phyloP scores from a whole-genome alignment of 2,113 vertebrate genomes.

The Thalassarche chlororhynchos region DNA sequence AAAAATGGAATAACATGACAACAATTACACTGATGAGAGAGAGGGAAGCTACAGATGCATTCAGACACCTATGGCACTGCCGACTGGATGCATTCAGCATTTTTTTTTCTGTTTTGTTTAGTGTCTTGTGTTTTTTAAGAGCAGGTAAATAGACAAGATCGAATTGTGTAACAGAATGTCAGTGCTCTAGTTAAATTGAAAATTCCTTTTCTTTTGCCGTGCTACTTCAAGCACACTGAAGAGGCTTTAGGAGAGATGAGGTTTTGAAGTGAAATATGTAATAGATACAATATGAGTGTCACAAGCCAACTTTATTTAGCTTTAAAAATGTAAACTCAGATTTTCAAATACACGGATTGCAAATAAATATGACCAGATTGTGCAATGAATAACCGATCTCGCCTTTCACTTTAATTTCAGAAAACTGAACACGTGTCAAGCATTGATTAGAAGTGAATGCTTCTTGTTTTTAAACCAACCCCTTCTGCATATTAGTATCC shows the following conservation, averaged over 20 bases:
- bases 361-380: slow-evolving; percentile 48
- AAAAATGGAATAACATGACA: slow-evolving; percentile 86
- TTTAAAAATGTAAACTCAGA: slow-evolving; percentile 77
- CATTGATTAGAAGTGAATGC: neutral
- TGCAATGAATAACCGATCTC: neutral
- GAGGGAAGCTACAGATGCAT: slow-evolving; percentile 78
- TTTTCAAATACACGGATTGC: slow-evolving; percentile 61
- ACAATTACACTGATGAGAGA: slow-evolving; percentile 85
- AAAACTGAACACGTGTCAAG: slow-evolving; percentile 8
- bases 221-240: slow-evolving; percentile 82
- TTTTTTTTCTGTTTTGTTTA: slow-evolving; percentile 62
- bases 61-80: slow-evolving; percentile 80
- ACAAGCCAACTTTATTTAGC: slow-evolving; percentile 80
- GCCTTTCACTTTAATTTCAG: slow-evolving; percentile 19
- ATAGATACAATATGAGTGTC: slow-evolving; percentile 82
- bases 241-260: slow-evolving; percentile 84
- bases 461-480: slow-evolving; percentile 9
- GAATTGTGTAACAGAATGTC: slow-evolving; percentile 85
- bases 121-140: slow-evolving; percentile 81
- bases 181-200: slow-evolving; percentile 85
- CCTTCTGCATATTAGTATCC: neutral
- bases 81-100: slow-evolving; percentile 71
- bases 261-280: slow-evolving; percentile 87
- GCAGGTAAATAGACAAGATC: slow-evolving; percentile 83
- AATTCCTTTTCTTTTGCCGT: slow-evolving; percentile 83